Base-by-base conservation (phyloP, 2,888 invertebrate species). In the Drosophila mulleri region DNA sequence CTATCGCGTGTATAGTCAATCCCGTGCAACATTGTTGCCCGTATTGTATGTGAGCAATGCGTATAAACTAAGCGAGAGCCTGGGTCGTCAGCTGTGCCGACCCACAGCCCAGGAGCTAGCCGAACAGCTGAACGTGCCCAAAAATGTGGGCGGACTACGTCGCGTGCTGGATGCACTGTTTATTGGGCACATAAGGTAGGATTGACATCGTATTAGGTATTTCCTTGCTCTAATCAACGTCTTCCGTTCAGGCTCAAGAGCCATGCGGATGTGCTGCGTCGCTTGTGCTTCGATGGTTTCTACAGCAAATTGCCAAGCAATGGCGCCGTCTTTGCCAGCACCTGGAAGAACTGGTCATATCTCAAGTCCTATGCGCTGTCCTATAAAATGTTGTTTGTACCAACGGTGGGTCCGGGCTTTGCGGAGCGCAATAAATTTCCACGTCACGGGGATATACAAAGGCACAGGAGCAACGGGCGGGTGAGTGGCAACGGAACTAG, bases 331-430 rank as follows among this genome's bases (percentile, higher is more conserved):
- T 95, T 94, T 84, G 95, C 95, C 50, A 95, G 95, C 68, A 94
- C 94, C 1, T 94, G 94, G 94, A 94, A 94, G 87, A 94, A 94
- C 89, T 94, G 94, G 94, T 93, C 92, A 72, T 93, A 93, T 89
- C 88, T 94, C 14, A 94, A 92, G 88, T 94, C 93, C 54, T 95
- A 94, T 89, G 95, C 95, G 0, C 89, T 93, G 41, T 94, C 94
- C 73, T 94, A 95, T 81, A 93, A 93, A 67, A 92, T 95, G 77
- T 80, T 95, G 7, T 96, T 96, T 88, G 94, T 95, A 64, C 96
- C 96, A 14, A 95, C 95, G 20, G 94, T 96, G 11, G 95, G 95
- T 1, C 96, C 96, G 2, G 96, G 96, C 23, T 96, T 95, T 91
- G 94, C 95, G 8, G 96, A 96, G 82, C 94, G 95, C 1, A 94